Evolutionary conservation across 2,113 vertebrate genomes (phyloP).

Genomic region (Himantopus leucocephalus): DNA sequence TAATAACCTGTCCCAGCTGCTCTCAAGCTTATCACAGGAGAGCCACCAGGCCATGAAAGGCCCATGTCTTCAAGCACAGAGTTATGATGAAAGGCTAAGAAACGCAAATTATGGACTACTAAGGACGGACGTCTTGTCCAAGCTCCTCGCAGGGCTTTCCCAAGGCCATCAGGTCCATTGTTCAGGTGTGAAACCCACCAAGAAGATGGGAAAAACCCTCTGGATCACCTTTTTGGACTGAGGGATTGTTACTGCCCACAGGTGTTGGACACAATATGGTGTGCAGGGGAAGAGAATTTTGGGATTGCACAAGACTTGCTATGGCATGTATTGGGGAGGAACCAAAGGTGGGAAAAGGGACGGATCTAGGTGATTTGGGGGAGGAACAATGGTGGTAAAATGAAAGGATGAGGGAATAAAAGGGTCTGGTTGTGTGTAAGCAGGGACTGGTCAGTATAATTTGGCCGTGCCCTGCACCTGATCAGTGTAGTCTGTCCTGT

Average conservation of each 20-base stretch:
- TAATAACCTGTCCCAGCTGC: not conserved
- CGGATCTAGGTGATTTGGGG: fast-evolving
- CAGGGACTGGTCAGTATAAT: not conserved
- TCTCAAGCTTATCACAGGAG: not conserved
- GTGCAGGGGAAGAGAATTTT: not conserved
- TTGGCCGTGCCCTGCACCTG: not conserved
- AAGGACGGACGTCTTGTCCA: not conserved
- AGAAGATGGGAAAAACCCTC: not conserved
- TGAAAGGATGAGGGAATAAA: not conserved
- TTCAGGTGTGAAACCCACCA: not conserved
- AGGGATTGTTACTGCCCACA: not conserved
- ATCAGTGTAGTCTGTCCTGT: not conserved
- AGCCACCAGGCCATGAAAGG: not conserved
- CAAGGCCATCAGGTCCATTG: not conserved
- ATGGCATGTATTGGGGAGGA: not conserved
- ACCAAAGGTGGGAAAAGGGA: not conserved
- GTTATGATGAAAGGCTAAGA: not conserved
- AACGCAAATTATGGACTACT: not conserved
- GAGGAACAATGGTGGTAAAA: not conserved
- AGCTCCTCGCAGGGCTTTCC: not conserved
- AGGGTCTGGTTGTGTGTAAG: fast-evolving
- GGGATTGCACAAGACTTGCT: not conserved
- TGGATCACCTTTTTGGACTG: not conserved
- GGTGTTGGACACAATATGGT: not conserved
- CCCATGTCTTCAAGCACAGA: not conserved